A percentile compares a stretch with the other conserved stretches of the same genome.
Conservation (phyloP, 2,888 invertebrate species). For the Lycophotia porphyrea region DNA sequence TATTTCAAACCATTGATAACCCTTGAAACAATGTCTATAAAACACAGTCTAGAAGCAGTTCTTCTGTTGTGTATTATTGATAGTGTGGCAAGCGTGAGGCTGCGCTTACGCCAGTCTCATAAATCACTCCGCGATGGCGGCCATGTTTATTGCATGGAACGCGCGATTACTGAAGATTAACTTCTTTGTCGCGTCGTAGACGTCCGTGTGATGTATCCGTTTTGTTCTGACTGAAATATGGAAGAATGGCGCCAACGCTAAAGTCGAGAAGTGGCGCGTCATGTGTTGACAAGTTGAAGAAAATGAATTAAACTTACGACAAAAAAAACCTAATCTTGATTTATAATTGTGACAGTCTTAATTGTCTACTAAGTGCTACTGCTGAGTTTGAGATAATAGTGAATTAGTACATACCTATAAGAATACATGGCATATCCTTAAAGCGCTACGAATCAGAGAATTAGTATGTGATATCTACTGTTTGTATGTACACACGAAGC, state of each 20-base stretch:
- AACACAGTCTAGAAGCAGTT: constrained; percentile 26
- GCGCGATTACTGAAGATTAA: constrained; percentile 46
- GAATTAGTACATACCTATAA: not conserved
- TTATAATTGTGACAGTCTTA: not conserved
- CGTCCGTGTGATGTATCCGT: constrained; percentile 31
- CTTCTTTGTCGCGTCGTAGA: constrained; percentile 34
- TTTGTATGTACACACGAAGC: not conserved
- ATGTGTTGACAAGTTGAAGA: not conserved
- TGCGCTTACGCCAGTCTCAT: constrained; percentile 60
- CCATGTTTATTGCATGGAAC: constrained; percentile 61
- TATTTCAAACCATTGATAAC: not conserved
- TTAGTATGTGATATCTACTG: not conserved
- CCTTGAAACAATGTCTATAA: not conserved
- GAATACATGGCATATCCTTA: not conserved
- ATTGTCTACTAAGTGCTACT: not conserved
- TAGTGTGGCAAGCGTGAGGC: constrained; percentile 40
- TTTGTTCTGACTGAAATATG: constrained; percentile 19
- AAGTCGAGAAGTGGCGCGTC: not conserved
- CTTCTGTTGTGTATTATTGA: constrained; percentile 21
- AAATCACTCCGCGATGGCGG: constrained; percentile 61
- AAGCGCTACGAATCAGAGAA: not conserved
- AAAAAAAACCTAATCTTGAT: not conserved
- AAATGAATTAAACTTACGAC: not conserved
- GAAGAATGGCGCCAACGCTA: constrained; percentile 2
- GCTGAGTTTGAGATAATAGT: not conserved